These are phyloP conservation scores for Casuarius casuarius DNA, from an alignment of 2,113 vertebrate genomes.

Conservation along the genomic window DNA sequence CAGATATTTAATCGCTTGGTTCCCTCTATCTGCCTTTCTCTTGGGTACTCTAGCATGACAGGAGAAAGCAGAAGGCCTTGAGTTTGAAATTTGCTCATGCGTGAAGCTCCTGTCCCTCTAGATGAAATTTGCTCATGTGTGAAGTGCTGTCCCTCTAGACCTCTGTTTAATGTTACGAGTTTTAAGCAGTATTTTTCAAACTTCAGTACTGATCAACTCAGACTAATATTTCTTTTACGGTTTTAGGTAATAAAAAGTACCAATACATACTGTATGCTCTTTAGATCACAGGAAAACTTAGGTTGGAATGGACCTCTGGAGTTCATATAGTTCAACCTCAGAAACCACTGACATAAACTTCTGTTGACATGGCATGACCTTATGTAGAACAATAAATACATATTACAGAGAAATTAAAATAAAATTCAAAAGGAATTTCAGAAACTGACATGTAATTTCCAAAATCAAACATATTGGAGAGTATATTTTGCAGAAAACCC, in stretches of 20 bases:
- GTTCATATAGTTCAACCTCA: background rate
- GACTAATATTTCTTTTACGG: background rate
- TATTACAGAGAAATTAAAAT: background rate
- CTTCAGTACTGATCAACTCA: background rate
- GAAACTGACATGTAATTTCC: background rate
- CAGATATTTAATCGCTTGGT: background rate
- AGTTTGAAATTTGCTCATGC: slow-evolving; percentile 1
- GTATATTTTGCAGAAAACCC: background rate
- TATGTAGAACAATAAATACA: background rate
- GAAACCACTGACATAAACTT: background rate
- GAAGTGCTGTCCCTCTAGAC: background rate
- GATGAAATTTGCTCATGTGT: background rate
- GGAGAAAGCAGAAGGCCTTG: background rate
- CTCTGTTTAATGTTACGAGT: no score
- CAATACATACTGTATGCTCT: background rate
- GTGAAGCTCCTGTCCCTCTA: background rate
- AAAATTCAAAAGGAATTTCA: background rate
- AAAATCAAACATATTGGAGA: background rate
- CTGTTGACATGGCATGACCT: background rate
- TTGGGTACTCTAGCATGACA: background rate
- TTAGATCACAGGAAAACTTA: background rate
- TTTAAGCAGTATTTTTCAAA: no score
- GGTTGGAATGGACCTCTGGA: background rate
- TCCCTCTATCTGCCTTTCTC: background rate
- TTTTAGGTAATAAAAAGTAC: background rate